These are phyloP conservation scores for Tinea semifulvella DNA, from an alignment of 2,888 invertebrate species.

Conservation along the genomic window DNA sequence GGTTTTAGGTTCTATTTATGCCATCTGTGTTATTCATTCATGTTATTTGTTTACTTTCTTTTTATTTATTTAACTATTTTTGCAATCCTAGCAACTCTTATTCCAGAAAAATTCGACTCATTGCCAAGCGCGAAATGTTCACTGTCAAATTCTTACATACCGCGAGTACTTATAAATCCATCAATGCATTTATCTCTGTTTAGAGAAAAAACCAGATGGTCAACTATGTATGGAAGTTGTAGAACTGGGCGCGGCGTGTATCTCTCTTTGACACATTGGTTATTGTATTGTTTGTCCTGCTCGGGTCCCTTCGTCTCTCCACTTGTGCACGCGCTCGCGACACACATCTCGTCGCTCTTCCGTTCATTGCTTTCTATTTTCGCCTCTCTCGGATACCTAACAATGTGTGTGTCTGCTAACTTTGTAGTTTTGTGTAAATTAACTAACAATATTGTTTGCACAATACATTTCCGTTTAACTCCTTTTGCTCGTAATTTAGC, in stretches of 20 bases:
- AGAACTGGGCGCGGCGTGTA: conserved; percentile 34
- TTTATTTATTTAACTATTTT: no score
- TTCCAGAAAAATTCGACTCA: conserved; percentile 10
- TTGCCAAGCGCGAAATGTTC: conserved; percentile 7
- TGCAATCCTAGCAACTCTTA: no score
- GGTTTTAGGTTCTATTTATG: no score
- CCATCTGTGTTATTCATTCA: no score
- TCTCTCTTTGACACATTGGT: conserved; percentile 36
- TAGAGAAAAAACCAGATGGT: conserved; percentile 13
- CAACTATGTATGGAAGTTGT: conserved; percentile 27
- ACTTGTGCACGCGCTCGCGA: conserved; percentile 50
- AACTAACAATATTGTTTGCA: not conserved
- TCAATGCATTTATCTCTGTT: conserved; percentile 42
- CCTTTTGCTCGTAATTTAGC: not conserved
- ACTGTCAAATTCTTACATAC: conserved; percentile 39
- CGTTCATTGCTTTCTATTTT: conserved; percentile 64
- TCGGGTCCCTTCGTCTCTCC: conserved; percentile 25
- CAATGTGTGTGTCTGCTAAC: not conserved
- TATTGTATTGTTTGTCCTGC: conserved; percentile 29
- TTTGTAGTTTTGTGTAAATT: conserved; percentile 2
- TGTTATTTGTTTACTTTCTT: no score
- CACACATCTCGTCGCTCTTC: conserved; percentile 52
- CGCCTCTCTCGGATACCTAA: conserved; percentile 28
- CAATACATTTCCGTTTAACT: conserved; percentile 1
- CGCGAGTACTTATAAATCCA: conserved; percentile 27